A percentile compares a stretch with the other conserved stretches of the same genome.
Evolutionary conservation across 2,113 vertebrate genomes (phyloP).

Genomic region (Garra rufa): DNA sequence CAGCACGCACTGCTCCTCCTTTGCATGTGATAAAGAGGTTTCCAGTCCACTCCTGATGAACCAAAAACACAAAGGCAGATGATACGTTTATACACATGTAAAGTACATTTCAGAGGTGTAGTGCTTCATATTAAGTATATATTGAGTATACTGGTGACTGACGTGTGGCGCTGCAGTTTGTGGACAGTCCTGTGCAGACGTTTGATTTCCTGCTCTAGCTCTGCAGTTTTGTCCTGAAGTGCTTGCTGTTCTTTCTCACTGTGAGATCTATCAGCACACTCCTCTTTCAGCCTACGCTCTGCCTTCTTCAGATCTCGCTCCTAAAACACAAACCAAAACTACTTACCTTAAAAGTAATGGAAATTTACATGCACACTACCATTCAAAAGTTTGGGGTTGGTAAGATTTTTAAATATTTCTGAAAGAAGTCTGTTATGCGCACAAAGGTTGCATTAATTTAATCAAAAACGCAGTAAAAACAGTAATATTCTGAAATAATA

Average conservation of each 20-base stretch:
- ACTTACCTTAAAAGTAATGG: neutral
- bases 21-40: conserved; percentile 62
- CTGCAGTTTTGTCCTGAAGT: conserved; percentile 72
- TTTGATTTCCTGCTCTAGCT: conserved; percentile 74
- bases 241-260: conserved; percentile 61
- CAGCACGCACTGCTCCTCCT: conserved; percentile 71
- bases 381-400: neutral
- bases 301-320: conserved; percentile 74
- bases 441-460: neutral
- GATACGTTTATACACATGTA: neutral
- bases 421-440: too few species aligned
- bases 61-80: conserved; percentile 31
- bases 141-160: neutral
- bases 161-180: conserved; percentile 72
- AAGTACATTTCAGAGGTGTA: neutral
- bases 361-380: neutral
- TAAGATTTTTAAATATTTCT: neutral
- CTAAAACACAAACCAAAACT: conserved; percentile 58
- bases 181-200: conserved; percentile 69
- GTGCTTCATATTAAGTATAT: neutral
- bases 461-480: neutral
- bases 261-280: conserved; percentile 32
- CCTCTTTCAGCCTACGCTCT: conserved; percentile 71
- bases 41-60: conserved; percentile 71
- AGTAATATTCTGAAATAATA: neutral